Conservation (phyloP, 2,888 invertebrate genomes). For the Caenorhabditis macrosperma region DNA sequence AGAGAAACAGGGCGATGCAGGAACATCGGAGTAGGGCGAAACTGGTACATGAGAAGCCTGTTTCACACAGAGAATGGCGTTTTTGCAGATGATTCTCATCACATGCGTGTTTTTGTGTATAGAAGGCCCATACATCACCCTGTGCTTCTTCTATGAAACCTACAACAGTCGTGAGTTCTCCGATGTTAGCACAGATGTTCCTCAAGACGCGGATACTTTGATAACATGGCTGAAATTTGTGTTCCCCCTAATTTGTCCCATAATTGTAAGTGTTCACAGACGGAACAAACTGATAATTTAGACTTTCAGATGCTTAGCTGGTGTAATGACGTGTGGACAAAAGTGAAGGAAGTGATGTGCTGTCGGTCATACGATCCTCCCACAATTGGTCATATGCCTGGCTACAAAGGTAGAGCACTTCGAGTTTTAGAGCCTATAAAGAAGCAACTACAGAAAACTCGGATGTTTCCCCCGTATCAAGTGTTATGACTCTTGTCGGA, state of each 20-base stretch:
- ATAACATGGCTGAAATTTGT: conserved; percentile 76
- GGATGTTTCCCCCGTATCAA: conserved; percentile 39
- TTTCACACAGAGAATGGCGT: not conserved
- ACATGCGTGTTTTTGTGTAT: conserved; percentile 67
- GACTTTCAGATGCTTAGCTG: conserved; percentile 72
- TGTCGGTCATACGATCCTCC: conserved; percentile 71
- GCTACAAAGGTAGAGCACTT: conserved; percentile 21
- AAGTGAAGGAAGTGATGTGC: conserved; percentile 74
- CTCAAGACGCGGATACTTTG: conserved; percentile 75
- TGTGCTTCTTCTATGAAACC: conserved; percentile 73
- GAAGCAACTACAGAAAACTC: conserved; percentile 27
- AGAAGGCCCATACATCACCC: conserved; percentile 76
- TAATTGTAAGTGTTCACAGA: conserved; percentile 65
- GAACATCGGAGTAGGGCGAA: conserved; percentile 62
- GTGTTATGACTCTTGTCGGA: conserved; percentile 75
- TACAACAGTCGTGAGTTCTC: conserved; percentile 65
- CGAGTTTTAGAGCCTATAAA: not conserved
- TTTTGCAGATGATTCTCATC: conserved; percentile 62
- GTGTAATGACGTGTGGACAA: conserved; percentile 76
- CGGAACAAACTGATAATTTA: too few relatives aligned
- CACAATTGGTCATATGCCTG: conserved; percentile 63
- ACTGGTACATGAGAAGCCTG: conserved; percentile 32
- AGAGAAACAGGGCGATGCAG: conserved; percentile 61
- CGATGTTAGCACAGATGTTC: conserved; percentile 51
- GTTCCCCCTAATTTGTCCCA: conserved; percentile 76